Evolutionary conservation across 2,113 vertebrate genomes (phyloP), one percentile per base, ranked within the genome.

Genomic region (Plestiodon gilberti): DNA sequence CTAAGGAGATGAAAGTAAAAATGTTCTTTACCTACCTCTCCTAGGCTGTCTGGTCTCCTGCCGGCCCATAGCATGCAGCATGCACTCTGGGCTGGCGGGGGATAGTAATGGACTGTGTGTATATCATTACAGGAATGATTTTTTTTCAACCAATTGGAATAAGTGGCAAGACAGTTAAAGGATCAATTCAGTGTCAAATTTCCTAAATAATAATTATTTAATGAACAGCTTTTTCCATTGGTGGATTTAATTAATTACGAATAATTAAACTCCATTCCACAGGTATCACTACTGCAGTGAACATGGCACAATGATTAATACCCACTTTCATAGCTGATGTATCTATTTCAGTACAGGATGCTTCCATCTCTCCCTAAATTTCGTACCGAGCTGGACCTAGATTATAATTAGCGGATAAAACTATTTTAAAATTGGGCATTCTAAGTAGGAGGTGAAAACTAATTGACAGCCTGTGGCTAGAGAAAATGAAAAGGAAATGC

Each of bases 131-230:
- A 28, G 0, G 15, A 28, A 11, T 38, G 61, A 3, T 20, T 40
- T 86, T 40, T 86, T 82, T 90, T 83, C 13, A 65, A 76, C 35
- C n/a, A 82, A 30, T 71, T 70, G 71, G 48, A 57, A 71, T 57
- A 57, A 57, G 48, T 57, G 28, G 52, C 33, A 57, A 52, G 43
- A 55, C 3, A 33, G n/a, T 35, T 48, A 69, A 70, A 38, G 23
- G 59, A 61, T 28, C 28, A 64, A 57, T 87, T 75, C 2, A 83
- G 59, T 9, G 1, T 8, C 76, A 6, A 40, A 1, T 82, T 48
- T 90, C 28, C 11, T 85, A 7, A 55, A 69, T 40, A 57, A 64
- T 52, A 84, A 65, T 35, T 84, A 57, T 84, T 64, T 55, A 84
- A 86, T 33, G 15, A 30, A 9, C 15, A 65, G 20, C 15, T 33